phyloP scores from a whole-genome alignment of 2,113 vertebrate species.

The Mystacornis crossleyi region DNA sequence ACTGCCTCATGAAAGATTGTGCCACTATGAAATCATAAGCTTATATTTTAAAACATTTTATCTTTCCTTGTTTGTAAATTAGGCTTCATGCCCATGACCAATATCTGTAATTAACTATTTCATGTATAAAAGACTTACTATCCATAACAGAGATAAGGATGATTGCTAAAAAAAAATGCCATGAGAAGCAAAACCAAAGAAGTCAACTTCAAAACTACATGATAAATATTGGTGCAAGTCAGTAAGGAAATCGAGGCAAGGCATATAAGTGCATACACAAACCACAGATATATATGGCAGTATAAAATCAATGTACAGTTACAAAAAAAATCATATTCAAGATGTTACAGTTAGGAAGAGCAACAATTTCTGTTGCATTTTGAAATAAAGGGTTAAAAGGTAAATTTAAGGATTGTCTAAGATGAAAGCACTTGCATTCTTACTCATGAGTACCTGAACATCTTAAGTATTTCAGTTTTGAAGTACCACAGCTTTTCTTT shows the following conservation, averaged over 20 bases:
- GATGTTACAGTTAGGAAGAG: background rate
- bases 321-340: background rate
- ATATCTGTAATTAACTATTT: background rate
- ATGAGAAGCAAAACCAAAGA: background rate
- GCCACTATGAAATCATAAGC: background rate
- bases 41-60: background rate
- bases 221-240: background rate
- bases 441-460: background rate
- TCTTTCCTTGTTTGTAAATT: background rate
- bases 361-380: background rate
- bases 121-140: background rate
- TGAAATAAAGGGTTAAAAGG: slow-evolving; percentile 22
- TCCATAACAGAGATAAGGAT: background rate
- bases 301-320: background rate
- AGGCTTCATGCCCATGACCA: background rate
- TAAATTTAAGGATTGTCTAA: background rate
- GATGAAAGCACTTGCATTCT: background rate
- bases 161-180: background rate
- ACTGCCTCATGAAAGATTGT: fast-evolving
- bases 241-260: background rate
- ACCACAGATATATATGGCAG: background rate
- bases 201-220: background rate
- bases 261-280: background rate
- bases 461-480: background rate
- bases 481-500: background rate